A percentile compares a stretch with the other conserved stretches of the same genome.
phyloP scores from a whole-genome alignment of 2,113 vertebrate species.

The Lampris incognitus region DNA sequence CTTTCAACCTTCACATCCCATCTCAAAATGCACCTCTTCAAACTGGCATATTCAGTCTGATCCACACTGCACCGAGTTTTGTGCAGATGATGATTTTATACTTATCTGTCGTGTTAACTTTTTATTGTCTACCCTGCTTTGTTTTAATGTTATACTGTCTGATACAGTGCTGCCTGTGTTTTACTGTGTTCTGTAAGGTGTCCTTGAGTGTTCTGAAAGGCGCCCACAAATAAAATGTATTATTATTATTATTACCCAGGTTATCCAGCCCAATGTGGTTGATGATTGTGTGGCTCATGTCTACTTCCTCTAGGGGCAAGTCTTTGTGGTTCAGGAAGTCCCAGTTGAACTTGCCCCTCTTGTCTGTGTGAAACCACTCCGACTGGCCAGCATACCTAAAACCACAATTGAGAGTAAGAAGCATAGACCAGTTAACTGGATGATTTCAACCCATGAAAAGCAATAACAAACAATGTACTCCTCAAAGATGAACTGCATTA shows the following conservation, averaged over 20 bases:
- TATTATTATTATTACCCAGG: conserved; percentile 74
- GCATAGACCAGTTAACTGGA: background rate
- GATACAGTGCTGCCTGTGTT: no score
- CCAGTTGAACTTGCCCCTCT: conserved; percentile 56
- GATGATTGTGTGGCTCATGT: conserved; percentile 82
- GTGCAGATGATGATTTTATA: no score
- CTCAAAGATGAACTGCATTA: background rate
- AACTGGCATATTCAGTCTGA: no score
- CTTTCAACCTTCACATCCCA: no score
- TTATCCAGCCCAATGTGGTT: conserved; percentile 83
- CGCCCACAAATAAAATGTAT: no score
- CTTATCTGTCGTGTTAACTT: no score
- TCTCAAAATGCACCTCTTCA: no score
- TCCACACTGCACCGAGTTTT: no score
- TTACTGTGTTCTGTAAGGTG: no score
- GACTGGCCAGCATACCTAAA: conserved; percentile 83
- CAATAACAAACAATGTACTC: background rate
- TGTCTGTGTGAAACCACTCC: conserved; percentile 76
- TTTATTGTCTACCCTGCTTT: no score
- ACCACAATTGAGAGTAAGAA: background rate
- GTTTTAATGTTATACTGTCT: no score
- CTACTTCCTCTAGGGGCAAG: conserved; percentile 80
- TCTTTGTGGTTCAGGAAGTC: conserved; percentile 69
- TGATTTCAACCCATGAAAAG: background rate
- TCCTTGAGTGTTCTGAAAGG: no score